phyloP scores from a whole-genome alignment of 2,113 vertebrate species.

The Chloropsis cyanopogon region DNA sequence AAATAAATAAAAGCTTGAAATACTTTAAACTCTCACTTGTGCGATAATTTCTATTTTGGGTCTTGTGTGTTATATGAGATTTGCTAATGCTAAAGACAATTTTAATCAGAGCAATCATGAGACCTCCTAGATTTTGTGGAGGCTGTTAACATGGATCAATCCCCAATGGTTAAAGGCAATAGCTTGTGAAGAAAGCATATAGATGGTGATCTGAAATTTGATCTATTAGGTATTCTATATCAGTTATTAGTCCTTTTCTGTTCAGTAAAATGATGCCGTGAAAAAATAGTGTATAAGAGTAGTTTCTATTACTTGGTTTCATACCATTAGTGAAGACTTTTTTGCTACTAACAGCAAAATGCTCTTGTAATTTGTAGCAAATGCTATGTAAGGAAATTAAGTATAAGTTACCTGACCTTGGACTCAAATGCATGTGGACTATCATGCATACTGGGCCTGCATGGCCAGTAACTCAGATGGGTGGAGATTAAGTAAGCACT shows the following conservation, averaged over 20 bases:
- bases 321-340: background rate
- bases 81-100: background rate
- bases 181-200: background rate
- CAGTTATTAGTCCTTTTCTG: background rate
- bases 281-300: background rate
- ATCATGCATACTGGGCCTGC: background rate
- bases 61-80: background rate
- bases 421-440: background rate
- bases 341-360: background rate
- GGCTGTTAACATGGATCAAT: background rate
- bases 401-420: background rate
- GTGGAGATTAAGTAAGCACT: background rate
- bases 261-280: background rate
- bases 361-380: background rate
- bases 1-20: background rate
- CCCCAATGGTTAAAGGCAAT: background rate
- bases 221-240: background rate
- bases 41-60: background rate
- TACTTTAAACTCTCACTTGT: background rate
- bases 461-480: background rate
- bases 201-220: background rate
- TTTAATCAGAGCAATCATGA: background rate
- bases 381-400: background rate
- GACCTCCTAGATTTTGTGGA: background rate
- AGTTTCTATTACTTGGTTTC: background rate